Percentiles rank a stretch among this genome's conserved stretches.
These are phyloP conservation scores for Stylophora pistillata DNA, from an alignment of 64 coral and sea anemone species.

Conservation along the genomic window DNA sequence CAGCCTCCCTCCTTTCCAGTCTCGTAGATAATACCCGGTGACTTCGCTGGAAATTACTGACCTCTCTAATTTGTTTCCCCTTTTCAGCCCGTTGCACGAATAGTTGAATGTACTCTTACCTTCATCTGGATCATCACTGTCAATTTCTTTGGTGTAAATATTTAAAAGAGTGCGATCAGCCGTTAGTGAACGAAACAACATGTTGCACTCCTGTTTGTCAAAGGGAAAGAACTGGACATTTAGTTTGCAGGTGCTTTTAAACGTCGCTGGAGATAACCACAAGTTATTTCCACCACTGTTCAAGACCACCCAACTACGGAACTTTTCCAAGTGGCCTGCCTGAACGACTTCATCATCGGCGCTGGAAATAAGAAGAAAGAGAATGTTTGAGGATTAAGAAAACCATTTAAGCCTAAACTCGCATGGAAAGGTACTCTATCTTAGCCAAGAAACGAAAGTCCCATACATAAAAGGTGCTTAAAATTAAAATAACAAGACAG, in stretches of 20 bases:
- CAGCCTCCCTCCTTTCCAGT: too few species aligned
- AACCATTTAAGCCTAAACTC: too few species aligned
- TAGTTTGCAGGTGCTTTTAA: conserved; percentile 62
- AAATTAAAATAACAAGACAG: too few species aligned
- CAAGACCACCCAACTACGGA: conserved; percentile 53
- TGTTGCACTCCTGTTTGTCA: conserved; percentile 55
- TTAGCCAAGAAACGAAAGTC: too few species aligned
- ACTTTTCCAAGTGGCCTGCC: conserved; percentile 66
- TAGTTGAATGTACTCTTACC: neutral
- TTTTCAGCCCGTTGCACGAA: neutral
- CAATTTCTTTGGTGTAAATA: neutral
- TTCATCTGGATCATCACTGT: conserved; percentile 10
- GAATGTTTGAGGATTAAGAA: neutral
- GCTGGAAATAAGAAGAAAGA: conserved; percentile 6
- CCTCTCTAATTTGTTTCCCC: too few species aligned
- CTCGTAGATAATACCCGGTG: too few species aligned
- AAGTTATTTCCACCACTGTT: conserved; percentile 47
- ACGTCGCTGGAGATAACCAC: conserved; percentile 65
- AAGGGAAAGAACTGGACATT: conserved; percentile 79
- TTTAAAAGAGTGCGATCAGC: conserved; percentile 5
- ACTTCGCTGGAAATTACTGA: too few species aligned
- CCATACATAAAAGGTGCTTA: too few species aligned
- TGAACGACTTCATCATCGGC: conserved; percentile 44
- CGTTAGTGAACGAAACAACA: conserved; percentile 37
- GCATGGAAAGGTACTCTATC: too few species aligned